Evolutionary conservation across 92 coral and sea anemone species (phyloP).

Genomic region (Porites cylindrica): DNA sequence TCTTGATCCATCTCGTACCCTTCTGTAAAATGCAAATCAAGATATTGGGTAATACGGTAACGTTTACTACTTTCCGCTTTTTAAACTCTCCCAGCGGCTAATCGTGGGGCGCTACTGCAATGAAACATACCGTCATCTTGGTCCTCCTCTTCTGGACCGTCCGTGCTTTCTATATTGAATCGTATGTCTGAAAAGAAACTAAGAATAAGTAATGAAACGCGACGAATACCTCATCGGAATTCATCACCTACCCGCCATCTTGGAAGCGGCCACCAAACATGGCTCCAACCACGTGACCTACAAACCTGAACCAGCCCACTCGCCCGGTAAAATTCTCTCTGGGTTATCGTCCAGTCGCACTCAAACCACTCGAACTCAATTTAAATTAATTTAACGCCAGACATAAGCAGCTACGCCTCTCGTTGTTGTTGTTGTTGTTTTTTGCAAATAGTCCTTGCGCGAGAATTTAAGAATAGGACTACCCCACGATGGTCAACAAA

Average conservation of each 20-base stretch:
- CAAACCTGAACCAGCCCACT: conserved; percentile 38
- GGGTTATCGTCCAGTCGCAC: no score
- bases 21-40: conserved; percentile 40
- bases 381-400: no score
- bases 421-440: no score
- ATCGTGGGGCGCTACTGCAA: neutral
- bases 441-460: no score
- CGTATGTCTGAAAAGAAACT: conserved; percentile 86
- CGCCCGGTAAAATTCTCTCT: neutral
- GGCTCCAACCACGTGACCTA: conserved; percentile 90
- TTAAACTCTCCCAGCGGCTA: neutral
- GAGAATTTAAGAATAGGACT: no score
- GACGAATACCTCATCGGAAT: conserved; percentile 66
- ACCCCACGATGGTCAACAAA: no score
- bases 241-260: conserved; percentile 99
- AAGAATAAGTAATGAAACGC: conserved; percentile 52
- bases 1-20: conserved; percentile 73
- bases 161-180: conserved; percentile 89
- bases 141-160: conserved; percentile 92
- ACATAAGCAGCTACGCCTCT: no score
- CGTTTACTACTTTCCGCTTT: conserved; percentile 10
- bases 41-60: conserved; percentile 40
- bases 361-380: no score
- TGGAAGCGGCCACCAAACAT: conserved; percentile 91
- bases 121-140: conserved; percentile 92